Evolutionary conservation across 2,888 invertebrate species (phyloP), one percentile per base, ranked within the genome.

Genomic region (Beris chalybata): DNA sequence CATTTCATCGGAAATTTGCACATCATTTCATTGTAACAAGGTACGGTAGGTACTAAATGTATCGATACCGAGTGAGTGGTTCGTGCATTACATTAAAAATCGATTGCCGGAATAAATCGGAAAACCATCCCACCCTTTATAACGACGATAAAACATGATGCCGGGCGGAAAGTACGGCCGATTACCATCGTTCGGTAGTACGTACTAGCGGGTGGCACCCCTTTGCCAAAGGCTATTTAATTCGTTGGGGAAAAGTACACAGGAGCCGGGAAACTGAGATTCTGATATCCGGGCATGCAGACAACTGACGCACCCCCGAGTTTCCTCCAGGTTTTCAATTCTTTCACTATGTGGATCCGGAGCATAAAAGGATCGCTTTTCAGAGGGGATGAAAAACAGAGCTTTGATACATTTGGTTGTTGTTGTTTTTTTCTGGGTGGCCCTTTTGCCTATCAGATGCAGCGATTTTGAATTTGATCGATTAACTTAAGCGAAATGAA

Each of bases 1-100:
- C 43, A 56, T 56, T 56, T 56, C 55, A 56, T 38, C 15, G 55
- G 55, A 56, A 43, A 56, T 56, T 56, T 32, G 38, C 55, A 56
- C 13, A 56, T 56, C 43, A 43, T 56, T 56, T 15, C 11, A 48
- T 48, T 15, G 48, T 13, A 48, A 13, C 48, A 15, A 12, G 48
- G 13, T 12, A 50, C 15, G 15, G 50, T 50, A 50, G 15, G 48
- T 15, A 48, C 48, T 48, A 48, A 15, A 15, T 38, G 38, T 38
- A 38, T 7, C 38, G 9, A 38, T 38, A 38, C 9, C 38, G 38
- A 53, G 30, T 53, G 53, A 53, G 31, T 30, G 53, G 7, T 53
- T 53, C 53, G 31, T 30, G 53, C 31, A 31, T 31, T 31, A 29
- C 53, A 53, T 29, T 53, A 53, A 53, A 38, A 53, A 53, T 53